phyloP scores from a whole-genome alignment of 2,113 vertebrate species.

The Baryphthengus martii region DNA sequence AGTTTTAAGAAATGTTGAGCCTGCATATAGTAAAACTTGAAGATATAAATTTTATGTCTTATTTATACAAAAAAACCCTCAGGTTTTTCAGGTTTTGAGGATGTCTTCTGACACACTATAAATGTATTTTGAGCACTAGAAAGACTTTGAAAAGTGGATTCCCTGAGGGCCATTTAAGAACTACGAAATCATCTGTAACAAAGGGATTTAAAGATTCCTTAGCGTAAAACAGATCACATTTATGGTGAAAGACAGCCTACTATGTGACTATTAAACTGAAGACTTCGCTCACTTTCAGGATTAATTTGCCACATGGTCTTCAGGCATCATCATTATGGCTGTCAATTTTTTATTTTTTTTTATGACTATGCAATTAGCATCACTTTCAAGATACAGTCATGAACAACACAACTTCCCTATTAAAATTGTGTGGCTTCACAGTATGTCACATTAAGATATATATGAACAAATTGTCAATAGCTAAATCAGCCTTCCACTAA shows the following conservation, averaged over 20 bases:
- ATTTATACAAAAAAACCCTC: not conserved
- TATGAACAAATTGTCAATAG: not conserved
- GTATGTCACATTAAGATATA: not conserved
- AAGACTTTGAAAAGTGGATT: not conserved
- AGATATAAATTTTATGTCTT: not conserved
- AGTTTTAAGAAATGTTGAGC: not conserved
- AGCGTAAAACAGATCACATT: not conserved
- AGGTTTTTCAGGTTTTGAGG: not conserved
- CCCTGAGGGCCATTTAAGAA: not conserved
- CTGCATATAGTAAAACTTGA: not conserved
- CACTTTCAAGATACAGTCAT: not conserved
- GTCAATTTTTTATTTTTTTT: not conserved
- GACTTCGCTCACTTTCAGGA: not conserved
- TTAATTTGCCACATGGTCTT: not conserved
- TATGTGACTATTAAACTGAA: not conserved
- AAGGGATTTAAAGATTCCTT: conserved; percentile 16
- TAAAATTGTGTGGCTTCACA: not conserved
- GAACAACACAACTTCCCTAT: not conserved
- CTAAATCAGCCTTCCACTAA: not conserved
- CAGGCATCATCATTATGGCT: not conserved
- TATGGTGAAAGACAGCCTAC: not conserved
- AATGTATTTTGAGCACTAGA: not conserved
- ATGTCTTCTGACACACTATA: not conserved
- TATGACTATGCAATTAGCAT: not conserved
- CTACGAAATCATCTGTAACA: not conserved